These are phyloP conservation scores for Troilus luridus DNA, from an alignment of 2,888 invertebrate genomes.

Conservation along the genomic window DNA sequence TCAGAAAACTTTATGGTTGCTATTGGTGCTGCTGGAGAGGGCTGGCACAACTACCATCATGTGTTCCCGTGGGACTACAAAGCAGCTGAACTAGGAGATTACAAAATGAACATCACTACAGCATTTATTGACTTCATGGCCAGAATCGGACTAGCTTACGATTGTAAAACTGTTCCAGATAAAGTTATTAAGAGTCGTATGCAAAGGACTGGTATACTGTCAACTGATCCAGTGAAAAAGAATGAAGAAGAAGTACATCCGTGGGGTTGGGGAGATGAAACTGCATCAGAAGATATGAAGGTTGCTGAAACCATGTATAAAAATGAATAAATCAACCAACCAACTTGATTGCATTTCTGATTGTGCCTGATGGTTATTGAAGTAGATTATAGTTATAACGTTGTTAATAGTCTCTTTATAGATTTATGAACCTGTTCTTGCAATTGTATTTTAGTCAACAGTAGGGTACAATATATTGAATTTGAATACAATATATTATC, in stretches of 20 bases:
- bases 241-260: slow-evolving; percentile 72
- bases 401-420: slow-evolving; percentile 35
- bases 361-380: slow-evolving; percentile 12
- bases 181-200: slow-evolving; percentile 81
- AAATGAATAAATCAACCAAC: slow-evolving; percentile 23
- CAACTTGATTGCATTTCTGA: neutral
- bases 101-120: slow-evolving; percentile 66
- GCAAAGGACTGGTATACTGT: slow-evolving; percentile 82
- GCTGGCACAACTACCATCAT: slow-evolving; percentile 75
- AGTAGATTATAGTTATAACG: neutral
- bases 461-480: slow-evolving; percentile 8
- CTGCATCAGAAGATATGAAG: slow-evolving; percentile 68
- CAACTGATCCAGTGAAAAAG: slow-evolving; percentile 69
- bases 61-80: slow-evolving; percentile 71
- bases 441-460: neutral
- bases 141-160: slow-evolving; percentile 85
- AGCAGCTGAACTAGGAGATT: slow-evolving; percentile 67
- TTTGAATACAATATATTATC: no score
- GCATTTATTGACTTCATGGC: slow-evolving; percentile 75
- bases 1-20: slow-evolving; percentile 66
- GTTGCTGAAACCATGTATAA: slow-evolving; percentile 62
- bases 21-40: slow-evolving; percentile 66
- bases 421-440: neutral
- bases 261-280: slow-evolving; percentile 87
- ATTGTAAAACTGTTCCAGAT: slow-evolving; percentile 83